Base-by-base conservation (phyloP, 2,888 invertebrate genomes). In the Neelides folsomi region DNA sequence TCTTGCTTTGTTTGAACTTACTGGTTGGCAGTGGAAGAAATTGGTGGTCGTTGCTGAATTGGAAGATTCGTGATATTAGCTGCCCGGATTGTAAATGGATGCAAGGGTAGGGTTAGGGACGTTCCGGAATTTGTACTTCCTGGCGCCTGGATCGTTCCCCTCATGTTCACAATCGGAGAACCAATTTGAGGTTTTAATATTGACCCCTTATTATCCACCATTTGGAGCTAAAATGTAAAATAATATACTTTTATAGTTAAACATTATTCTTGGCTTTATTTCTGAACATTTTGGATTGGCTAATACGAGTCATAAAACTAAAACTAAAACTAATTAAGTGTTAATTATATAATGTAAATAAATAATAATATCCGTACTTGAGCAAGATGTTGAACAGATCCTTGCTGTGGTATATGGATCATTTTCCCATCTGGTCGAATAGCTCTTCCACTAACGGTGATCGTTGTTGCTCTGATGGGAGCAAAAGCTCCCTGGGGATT, bases 371-470 rank as follows among this genome's bases (percentile, higher is more conserved):
- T 19, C 19, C 16, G 16, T 48, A 60, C 60, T 55, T 64, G 64
- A 12, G 63, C 49, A 12, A 62, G 49, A 49, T 64, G 64, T 36
- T 62, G 63, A 42, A 62, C 57, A 40, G 55, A 44, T 16, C 58
- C 58, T 38, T 45, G 52, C 20, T 54, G 63, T 40, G 62, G 64
- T 47, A 64, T 57, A 54, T 64, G 64, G 39, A 64, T 64, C 59
- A 60, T 59, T 53, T 64, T 64, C 1, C 56, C 52, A 18, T 52
- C 55, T 18, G 60, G 60, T 35, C 64, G 48, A 19, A 64, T 56
- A 15, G 58, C 18, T 46, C 64, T 54, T 35, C 51, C 57, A 19
- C 56, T 57, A 6, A 61, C 59, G 18, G 59, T 56, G 6, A 59
- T 59, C n/a, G 61, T 58, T 27, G 60, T 54, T 18, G 57, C 55